Conservation (phyloP, 1,140 invertebrate species). For the Pissodes strobi region DNA sequence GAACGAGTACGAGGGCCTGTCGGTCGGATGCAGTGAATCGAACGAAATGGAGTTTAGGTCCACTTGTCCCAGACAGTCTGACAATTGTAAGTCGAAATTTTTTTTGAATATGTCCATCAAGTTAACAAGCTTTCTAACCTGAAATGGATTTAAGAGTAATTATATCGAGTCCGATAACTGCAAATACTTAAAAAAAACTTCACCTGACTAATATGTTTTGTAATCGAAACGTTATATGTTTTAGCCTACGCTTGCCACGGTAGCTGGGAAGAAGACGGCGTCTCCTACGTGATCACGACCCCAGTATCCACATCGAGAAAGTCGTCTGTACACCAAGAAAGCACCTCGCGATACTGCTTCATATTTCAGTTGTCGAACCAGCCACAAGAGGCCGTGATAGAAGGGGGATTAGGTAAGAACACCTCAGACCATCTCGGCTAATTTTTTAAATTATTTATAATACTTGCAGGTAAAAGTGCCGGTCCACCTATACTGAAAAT, state of each 20-base stretch:
- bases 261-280: constrained; percentile 68
- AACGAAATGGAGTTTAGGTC: constrained; percentile 74
- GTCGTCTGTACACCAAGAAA: constrained; percentile 52
- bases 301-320: constrained; percentile 33
- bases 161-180: too few relatives aligned
- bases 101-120: too few relatives aligned
- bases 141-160: too few relatives aligned
- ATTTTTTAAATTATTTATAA: not conserved
- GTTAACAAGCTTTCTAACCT: not conserved
- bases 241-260: constrained; percentile 72
- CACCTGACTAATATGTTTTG: too few relatives aligned
- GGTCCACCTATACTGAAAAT: constrained; percentile 54
- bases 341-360: constrained; percentile 59
- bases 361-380: constrained; percentile 56
- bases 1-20: constrained; percentile 63
- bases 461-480: constrained; percentile 18
- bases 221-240: too few relatives aligned
- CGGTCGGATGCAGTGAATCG: constrained; percentile 65
- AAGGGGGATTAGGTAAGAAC: constrained; percentile 31
- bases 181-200: too few relatives aligned
- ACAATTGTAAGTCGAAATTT: constrained; percentile 42
- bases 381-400: constrained; percentile 37
- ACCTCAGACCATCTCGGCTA: not conserved
- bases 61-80: constrained; percentile 57
- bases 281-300: constrained; percentile 68